A percentile compares a stretch with the other conserved stretches of the same genome.
These are phyloP conservation scores for Charadrius vociferus DNA, from an alignment of 2,113 vertebrate species.

Conservation along the genomic window DNA sequence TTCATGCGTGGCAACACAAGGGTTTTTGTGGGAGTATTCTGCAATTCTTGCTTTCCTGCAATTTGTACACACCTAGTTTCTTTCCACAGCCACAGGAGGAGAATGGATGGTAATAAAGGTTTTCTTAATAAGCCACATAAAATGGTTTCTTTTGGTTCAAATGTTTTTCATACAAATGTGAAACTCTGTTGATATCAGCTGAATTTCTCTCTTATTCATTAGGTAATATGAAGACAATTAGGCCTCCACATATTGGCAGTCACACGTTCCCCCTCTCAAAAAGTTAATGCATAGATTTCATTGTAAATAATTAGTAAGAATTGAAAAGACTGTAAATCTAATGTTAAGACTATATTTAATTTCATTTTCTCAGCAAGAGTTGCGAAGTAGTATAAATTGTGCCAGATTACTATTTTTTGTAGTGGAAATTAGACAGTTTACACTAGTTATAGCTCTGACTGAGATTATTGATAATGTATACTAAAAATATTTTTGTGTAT, in stretches of 20 bases:
- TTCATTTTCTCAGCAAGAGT: background rate
- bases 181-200: background rate
- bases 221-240: background rate
- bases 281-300: background rate
- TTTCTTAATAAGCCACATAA: background rate
- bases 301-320: background rate
- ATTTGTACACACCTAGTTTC: background rate
- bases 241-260: no score
- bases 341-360: background rate
- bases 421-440: background rate
- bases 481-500: background rate
- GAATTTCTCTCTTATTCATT: background rate
- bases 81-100: background rate
- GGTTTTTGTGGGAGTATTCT: background rate
- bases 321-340: background rate
- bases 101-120: fast-evolving
- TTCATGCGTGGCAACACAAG: background rate
- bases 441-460: background rate
- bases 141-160: background rate
- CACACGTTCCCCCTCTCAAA: background rate
- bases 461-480: background rate
- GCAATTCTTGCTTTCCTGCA: background rate
- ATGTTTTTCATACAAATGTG: background rate
- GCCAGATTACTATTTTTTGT: background rate
- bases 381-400: fast-evolving